A percentile compares a stretch with the other conserved stretches of the same genome.
These are phyloP conservation scores for Chlorocebus sabaeus DNA, from an alignment of 2,113 vertebrate genomes.

Conservation along the genomic window DNA sequence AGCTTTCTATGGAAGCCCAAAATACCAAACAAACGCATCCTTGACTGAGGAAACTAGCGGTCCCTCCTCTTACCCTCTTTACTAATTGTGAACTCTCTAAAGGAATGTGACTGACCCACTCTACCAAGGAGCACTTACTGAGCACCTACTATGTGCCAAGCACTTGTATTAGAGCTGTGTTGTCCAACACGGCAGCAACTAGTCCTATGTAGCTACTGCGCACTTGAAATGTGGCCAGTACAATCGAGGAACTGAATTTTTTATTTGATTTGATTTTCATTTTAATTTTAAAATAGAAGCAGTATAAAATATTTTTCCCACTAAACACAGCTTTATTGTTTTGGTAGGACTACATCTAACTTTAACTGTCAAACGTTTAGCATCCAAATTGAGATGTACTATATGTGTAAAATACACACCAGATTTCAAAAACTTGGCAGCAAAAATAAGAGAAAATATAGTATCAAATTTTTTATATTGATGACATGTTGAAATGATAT, in stretches of 20 bases:
- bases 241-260: neutral
- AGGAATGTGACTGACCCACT: neutral
- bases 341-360: neutral
- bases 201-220: neutral
- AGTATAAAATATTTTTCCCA: neutral
- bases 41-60: neutral
- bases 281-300: constrained; percentile 17
- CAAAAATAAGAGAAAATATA: neutral
- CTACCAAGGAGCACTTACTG: neutral
- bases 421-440: neutral
- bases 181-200: neutral
- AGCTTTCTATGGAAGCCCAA: constrained; percentile 11
- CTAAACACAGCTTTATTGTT: neutral
- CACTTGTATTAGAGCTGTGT: neutral
- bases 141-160: neutral
- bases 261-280: neutral
- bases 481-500: neutral
- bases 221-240: neutral
- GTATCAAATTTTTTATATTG: neutral
- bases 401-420: neutral
- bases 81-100: neutral
- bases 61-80: neutral
- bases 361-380: neutral
- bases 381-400: neutral
- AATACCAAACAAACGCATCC: neutral